Evolutionary conservation across 2,797 vertebrate species (phyloP).

Genomic region (Phaenicophaeus curvirostris): DNA sequence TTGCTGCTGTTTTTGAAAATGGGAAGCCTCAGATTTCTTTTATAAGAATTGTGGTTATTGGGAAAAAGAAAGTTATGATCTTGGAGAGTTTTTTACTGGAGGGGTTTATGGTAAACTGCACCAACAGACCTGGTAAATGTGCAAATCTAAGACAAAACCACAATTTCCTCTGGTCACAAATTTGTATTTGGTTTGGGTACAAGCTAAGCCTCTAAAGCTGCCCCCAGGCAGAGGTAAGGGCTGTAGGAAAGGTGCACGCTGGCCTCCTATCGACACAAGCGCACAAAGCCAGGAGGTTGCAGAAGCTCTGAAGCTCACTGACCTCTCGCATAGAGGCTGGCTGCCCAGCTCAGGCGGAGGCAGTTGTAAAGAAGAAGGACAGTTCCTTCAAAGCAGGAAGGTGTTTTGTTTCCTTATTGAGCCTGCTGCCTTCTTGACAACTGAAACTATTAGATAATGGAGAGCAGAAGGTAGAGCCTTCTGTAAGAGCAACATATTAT

Average conservation of each 20-base stretch:
- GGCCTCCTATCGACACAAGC: not conserved
- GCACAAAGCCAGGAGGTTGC: not conserved
- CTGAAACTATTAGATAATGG: not conserved
- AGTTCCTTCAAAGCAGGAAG: not conserved
- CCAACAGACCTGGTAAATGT: not conserved
- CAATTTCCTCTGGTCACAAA: not conserved
- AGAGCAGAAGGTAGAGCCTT: not conserved
- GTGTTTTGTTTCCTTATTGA: not conserved
- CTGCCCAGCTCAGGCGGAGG: not conserved
- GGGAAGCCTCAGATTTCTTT: not conserved
- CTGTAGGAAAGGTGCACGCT: not conserved
- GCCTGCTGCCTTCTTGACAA: not conserved
- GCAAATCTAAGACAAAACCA: not conserved
- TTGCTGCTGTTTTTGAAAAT: not conserved
- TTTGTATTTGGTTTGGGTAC: not conserved
- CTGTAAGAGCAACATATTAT: not conserved
- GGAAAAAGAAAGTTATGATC: not conserved
- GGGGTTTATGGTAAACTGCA: not conserved
- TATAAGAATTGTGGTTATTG: not conserved
- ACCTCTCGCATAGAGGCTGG: not conserved
- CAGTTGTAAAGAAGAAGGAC: not conserved
- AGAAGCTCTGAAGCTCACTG: not conserved
- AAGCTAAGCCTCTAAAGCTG: not conserved
- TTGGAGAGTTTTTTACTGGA: not conserved
- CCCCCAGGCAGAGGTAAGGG: not conserved